phyloP scores from a whole-genome alignment of 2,797 vertebrate species.

The Hypotaenidia okinawae region DNA sequence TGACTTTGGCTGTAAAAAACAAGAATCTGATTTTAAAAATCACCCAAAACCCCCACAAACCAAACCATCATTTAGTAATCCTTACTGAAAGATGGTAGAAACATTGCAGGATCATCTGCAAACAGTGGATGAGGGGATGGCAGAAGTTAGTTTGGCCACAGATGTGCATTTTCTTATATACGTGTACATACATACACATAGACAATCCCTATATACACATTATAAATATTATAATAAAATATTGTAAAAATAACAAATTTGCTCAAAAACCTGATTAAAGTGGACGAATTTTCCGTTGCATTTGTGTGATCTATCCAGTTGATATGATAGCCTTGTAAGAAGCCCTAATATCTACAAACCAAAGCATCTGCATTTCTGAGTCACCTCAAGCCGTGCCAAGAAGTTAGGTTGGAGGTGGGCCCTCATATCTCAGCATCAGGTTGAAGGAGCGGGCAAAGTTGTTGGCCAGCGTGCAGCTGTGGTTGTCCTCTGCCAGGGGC shows the following conservation, averaged over 20 bases:
- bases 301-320: not conserved
- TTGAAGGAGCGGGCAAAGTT: constrained; percentile 93
- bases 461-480: constrained; percentile 90
- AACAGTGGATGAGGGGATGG: not conserved
- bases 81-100: not conserved
- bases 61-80: not conserved
- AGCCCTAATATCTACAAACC: not conserved
- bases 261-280: not conserved
- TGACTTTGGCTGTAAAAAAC: not conserved
- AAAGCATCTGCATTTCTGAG: not conserved
- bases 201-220: constrained; percentile 29
- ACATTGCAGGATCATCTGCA: not conserved
- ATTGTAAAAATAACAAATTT: constrained; percentile 55
- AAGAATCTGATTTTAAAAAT: not conserved
- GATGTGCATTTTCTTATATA: not conserved
- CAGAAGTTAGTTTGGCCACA: not conserved
- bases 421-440: constrained; percentile 88
- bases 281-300: not conserved
- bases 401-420: constrained; percentile 89
- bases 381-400: not conserved
- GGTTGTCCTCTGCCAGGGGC: constrained; percentile 81
- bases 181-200: constrained; percentile 12
- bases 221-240: constrained; percentile 57
- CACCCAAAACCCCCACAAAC: not conserved
- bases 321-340: not conserved